These are phyloP conservation scores for Patella caerulea DNA, from an alignment of 2,888 invertebrate genomes.

Conservation along the genomic window DNA sequence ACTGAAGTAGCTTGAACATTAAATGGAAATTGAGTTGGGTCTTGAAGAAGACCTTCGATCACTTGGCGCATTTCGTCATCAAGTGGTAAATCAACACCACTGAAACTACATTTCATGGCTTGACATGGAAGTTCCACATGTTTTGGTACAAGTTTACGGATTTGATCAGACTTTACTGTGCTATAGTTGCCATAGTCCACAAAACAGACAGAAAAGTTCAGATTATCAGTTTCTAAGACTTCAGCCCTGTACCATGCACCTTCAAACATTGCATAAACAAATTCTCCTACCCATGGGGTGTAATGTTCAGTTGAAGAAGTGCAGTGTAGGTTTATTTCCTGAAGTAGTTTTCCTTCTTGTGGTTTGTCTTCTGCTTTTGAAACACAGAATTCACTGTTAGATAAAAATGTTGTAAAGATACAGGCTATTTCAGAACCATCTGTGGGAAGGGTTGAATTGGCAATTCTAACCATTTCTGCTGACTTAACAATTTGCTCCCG, in stretches of 20 bases:
- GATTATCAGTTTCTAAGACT: conserved; percentile 39
- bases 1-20: conserved; percentile 22
- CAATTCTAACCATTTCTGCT: too few relatives aligned
- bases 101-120: conserved; percentile 44
- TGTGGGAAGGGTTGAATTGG: background rate
- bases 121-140: conserved; percentile 43
- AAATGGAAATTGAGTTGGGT: conserved; percentile 7
- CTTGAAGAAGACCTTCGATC: background rate
- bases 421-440: background rate
- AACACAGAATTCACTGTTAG: background rate
- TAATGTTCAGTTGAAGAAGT: background rate
- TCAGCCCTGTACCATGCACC: conserved; percentile 58
- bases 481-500: too few relatives aligned
- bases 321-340: background rate
- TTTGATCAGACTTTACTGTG: conserved; percentile 27
- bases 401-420: background rate
- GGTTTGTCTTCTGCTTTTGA: background rate
- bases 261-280: conserved; percentile 45
- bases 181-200: conserved; percentile 67
- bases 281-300: conserved; percentile 33
- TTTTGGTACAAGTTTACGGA: conserved; percentile 36
- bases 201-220: conserved; percentile 51
- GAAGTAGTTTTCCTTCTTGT: background rate
- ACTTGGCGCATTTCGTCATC: background rate
- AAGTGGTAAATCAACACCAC: conserved; percentile 20